Evolutionary conservation across 2,113 vertebrate genomes (phyloP).

Genomic region (Equus przewalskii): DNA sequence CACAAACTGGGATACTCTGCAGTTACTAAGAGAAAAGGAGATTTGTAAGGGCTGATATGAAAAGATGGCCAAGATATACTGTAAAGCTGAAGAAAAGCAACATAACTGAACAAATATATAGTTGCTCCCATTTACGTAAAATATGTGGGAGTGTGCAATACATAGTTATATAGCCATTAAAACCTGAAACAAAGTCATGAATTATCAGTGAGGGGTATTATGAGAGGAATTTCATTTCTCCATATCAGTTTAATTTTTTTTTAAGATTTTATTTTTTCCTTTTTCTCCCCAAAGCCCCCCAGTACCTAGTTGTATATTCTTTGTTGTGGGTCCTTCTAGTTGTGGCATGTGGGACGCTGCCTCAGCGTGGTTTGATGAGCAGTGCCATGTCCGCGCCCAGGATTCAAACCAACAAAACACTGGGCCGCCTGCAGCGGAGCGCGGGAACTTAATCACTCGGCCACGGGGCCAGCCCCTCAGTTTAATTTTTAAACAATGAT

Average conservation of each 20-base stretch:
- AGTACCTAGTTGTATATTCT: no score
- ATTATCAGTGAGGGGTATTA: background rate
- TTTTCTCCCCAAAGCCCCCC: no score
- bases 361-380: no score
- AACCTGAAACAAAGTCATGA: slow-evolving; percentile 24
- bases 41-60: background rate
- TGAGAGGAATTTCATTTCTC: background rate
- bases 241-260: slow-evolving; percentile 20
- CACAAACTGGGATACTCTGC: background rate
- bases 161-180: background rate
- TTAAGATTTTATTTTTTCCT: no score
- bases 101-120: background rate
- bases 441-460: no score
- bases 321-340: no score
- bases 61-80: slow-evolving; percentile 16
- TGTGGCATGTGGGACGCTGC: no score
- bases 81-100: background rate
- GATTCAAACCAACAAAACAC: no score
- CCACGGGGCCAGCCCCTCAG: background rate
- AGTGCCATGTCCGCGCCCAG: no score
- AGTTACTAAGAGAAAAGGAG: slow-evolving; percentile 26
- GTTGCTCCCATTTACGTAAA: background rate
- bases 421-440: no score
- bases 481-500: slow-evolving; percentile 53
- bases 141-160: background rate